These are phyloP conservation scores for Eretmochelys imbricata DNA, from an alignment of 2,113 vertebrate species.

Conservation along the genomic window DNA sequence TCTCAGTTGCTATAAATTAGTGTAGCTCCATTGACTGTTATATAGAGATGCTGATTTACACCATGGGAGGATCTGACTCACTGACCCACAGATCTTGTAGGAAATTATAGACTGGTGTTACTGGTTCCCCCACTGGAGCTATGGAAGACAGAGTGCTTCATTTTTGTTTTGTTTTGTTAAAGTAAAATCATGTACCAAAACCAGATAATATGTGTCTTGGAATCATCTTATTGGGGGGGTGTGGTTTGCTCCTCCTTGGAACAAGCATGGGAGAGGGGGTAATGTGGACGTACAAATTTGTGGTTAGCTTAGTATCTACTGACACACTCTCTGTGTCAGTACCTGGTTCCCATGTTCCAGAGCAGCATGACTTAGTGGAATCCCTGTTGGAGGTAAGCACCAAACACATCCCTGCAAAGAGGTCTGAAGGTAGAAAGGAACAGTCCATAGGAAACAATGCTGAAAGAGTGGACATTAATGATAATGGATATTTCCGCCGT, in stretches of 20 bases:
- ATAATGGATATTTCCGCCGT: neutral
- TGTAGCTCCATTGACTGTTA: neutral
- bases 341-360: neutral
- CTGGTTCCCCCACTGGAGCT: neutral
- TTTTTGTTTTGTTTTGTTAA: constrained; percentile 49
- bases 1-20: neutral
- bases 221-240: constrained; percentile 40
- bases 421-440: neutral
- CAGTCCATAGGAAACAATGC: neutral
- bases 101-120: neutral
- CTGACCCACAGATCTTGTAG: neutral
- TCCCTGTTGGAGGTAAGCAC: neutral
- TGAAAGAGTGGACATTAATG: neutral
- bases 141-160: constrained; percentile 40
- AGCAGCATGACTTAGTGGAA: neutral
- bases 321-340: neutral
- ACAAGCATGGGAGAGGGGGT: neutral
- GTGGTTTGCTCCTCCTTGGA: constrained; percentile 4
- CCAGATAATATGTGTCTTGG: constrained; percentile 23
- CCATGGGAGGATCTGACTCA: neutral
- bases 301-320: constrained; percentile 10
- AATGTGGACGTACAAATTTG: neutral
- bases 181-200: constrained; percentile 43
- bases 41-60: neutral
- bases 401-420: constrained; percentile 10